Conservation (phyloP, 2,113 vertebrate genomes). For the Albula goreensis region DNA sequence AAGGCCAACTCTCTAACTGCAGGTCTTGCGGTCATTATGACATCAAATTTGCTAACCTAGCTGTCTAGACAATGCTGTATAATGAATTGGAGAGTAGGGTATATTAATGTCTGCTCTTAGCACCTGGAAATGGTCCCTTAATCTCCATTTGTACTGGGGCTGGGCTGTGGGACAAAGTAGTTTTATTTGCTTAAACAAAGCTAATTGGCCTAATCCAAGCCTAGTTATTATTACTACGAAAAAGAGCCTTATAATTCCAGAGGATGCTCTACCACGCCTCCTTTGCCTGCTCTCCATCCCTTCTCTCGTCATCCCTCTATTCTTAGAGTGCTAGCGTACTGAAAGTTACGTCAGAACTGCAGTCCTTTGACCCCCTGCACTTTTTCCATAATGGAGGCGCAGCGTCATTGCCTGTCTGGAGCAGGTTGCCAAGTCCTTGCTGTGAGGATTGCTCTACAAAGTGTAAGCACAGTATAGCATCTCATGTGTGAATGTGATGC, state of each 20-base stretch:
- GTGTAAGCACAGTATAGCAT: background rate
- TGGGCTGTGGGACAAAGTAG: background rate
- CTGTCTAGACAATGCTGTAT: background rate
- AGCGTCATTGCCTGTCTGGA: background rate
- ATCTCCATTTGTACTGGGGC: background rate
- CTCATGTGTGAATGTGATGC: too few relatives aligned
- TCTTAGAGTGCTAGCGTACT: background rate
- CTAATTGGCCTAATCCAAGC: background rate
- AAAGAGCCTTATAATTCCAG: background rate
- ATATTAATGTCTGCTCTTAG: background rate
- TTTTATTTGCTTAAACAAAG: background rate
- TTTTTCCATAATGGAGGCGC: background rate
- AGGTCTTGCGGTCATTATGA: background rate
- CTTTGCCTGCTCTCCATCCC: background rate
- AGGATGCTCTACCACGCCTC: background rate
- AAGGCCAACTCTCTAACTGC: background rate
- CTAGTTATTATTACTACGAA: constrained; percentile 5
- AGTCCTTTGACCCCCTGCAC: background rate
- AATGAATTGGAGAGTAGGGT: background rate
- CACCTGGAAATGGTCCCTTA: background rate
- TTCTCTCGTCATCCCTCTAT: background rate
- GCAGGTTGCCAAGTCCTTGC: background rate
- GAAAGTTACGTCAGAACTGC: background rate
- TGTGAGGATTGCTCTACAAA: background rate
- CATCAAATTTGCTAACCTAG: background rate